Conservation (phyloP, 2,113 vertebrate species). For the Hippoglossus stenolepis region DNA sequence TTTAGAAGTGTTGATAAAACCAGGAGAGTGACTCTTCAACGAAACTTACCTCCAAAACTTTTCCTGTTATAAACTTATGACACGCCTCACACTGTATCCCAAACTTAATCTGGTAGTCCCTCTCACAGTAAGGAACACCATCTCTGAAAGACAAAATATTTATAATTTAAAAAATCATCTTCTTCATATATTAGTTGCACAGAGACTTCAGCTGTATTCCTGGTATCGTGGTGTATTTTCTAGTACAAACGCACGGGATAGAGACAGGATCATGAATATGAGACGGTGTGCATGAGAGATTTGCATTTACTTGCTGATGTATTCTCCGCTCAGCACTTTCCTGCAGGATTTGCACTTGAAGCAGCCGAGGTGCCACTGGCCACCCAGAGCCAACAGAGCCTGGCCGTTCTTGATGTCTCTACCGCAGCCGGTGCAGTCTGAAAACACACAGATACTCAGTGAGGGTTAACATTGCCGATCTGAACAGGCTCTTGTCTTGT, state of each 20-base stretch:
- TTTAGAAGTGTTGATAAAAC: too few relatives aligned
- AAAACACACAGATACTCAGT: constrained; percentile 57
- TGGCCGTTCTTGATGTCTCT: constrained; percentile 97
- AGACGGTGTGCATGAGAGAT: background rate
- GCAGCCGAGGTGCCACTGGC: constrained; percentile 97
- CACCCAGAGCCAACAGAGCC: constrained; percentile 91
- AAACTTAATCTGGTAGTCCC: constrained; percentile 94
- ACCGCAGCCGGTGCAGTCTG: constrained; percentile 93
- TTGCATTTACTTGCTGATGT: constrained; percentile 95
- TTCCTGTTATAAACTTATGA: constrained; percentile 95
- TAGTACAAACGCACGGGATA: background rate
- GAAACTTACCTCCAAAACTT: constrained; percentile 91
- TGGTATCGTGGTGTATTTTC: background rate
- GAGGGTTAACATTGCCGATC: constrained; percentile 2
- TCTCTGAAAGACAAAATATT: constrained; percentile 82
- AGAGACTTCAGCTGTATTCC: background rate
- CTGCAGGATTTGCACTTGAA: constrained; percentile 95
- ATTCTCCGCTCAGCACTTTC: constrained; percentile 93
- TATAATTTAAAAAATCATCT: background rate
- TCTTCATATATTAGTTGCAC: background rate
- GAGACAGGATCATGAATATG: background rate
- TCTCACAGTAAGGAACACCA: constrained; percentile 94
- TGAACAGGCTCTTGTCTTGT: background rate
- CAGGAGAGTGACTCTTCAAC: background rate
- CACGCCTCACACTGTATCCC: constrained; percentile 96